phyloP scores from a whole-genome alignment of 2,888 invertebrate species.

The Dexiosoma caninum region DNA sequence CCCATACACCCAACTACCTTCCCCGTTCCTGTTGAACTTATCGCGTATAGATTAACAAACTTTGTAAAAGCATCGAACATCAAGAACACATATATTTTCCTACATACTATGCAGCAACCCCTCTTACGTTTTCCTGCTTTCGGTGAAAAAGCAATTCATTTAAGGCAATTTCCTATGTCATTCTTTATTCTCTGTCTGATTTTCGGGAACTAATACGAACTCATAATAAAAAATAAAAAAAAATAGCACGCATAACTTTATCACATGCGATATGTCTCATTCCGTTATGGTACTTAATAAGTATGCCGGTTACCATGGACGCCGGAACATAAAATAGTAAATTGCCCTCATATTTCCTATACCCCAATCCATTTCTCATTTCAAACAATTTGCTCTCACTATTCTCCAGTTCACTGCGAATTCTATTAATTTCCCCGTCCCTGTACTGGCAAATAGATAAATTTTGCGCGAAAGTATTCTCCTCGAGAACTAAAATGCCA shows the following conservation, averaged over 20 bases:
- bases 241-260: too few relatives aligned
- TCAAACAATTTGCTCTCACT: too few relatives aligned
- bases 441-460: too few relatives aligned
- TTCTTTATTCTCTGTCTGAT: neutral
- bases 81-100: neutral
- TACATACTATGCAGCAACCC: conserved; percentile 15
- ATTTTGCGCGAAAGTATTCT: too few relatives aligned
- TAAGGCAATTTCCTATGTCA: conserved; percentile 15
- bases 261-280: too few relatives aligned
- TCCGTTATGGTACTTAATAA: too few relatives aligned
- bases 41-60: conserved; percentile 7
- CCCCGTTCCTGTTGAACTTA: neutral
- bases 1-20: conserved; percentile 4
- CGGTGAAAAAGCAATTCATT: conserved; percentile 13
- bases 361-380: conserved; percentile 1
- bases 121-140: conserved; percentile 3
- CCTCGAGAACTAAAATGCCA: too few relatives aligned
- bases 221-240: too few relatives aligned
- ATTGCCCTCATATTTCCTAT: neutral
- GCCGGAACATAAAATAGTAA: neutral
- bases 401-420: neutral
- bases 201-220: conserved; percentile 14
- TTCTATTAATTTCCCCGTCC: neutral
- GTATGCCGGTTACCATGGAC: neutral
- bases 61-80: too few relatives aligned